phyloP scores from a whole-genome alignment of 2,113 vertebrate species.

The Urocolius indicus region DNA sequence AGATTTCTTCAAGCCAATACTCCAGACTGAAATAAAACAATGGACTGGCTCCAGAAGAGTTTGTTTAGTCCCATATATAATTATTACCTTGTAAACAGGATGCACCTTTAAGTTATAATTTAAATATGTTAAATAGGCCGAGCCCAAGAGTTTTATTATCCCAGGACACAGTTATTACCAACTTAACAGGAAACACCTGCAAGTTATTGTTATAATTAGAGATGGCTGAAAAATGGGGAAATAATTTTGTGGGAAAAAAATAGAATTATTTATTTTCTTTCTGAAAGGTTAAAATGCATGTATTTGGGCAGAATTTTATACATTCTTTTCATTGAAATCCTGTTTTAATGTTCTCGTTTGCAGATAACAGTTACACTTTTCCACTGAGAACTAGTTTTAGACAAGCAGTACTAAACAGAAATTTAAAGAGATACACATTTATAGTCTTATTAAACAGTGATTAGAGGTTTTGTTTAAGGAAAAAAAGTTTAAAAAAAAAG shows the following conservation, averaged over 20 bases:
- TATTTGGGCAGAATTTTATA: background rate
- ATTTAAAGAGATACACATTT: background rate
- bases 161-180: conserved; percentile 58
- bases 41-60: conserved; percentile 53
- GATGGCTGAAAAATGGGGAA: conserved; percentile 53
- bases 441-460: background rate
- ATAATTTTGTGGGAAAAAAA: conserved; percentile 11
- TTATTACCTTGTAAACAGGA: conserved; percentile 74
- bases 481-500: background rate
- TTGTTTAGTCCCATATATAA: conserved; percentile 67
- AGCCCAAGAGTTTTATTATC: conserved; percentile 56
- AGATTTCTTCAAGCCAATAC: conserved; percentile 4
- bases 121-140: conserved; percentile 69
- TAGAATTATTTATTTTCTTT: conserved; percentile 2
- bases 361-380: background rate
- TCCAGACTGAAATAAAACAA: background rate
- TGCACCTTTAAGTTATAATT: conserved; percentile 73
- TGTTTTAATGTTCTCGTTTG: background rate
- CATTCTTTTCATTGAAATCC: background rate
- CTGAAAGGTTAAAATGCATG: background rate
- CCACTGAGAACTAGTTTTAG: background rate
- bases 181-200: conserved; percentile 73
- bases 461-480: background rate
- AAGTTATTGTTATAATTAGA: conserved; percentile 67
- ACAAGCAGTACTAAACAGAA: background rate